Conservation (phyloP, 2,888 invertebrate species). For the Agrenia bidenticulata region DNA sequence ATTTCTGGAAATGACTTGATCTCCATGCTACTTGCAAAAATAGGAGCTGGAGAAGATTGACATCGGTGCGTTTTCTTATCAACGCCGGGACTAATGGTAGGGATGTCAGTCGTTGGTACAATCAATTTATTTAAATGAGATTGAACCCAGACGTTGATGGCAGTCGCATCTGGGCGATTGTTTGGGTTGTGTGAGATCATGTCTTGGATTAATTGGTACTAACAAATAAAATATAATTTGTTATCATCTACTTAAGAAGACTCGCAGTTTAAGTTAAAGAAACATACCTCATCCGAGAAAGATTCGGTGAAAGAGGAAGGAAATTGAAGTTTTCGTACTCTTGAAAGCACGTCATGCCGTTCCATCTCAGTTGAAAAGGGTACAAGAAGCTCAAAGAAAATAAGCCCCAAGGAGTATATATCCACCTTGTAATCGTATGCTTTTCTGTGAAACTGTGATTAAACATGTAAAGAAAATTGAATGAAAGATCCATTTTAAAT, state of each 20-base stretch:
- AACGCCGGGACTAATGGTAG: too few species aligned
- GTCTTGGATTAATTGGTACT: conserved; percentile 71
- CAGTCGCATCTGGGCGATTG: conserved; percentile 63
- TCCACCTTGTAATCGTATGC: conserved; percentile 89
- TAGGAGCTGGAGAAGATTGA: conserved; percentile 3
- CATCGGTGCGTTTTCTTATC: conserved; percentile 3
- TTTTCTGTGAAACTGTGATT: conserved; percentile 65
- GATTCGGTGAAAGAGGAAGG: conserved; percentile 67
- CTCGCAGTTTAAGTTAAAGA: conserved; percentile 35
- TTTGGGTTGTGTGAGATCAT: conserved; percentile 76
- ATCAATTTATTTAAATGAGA: background rate
- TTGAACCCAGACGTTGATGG: conserved; percentile 46
- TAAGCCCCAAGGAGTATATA: conserved; percentile 90
- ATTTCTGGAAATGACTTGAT: background rate
- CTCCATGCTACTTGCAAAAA: background rate
- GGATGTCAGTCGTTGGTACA: too few species aligned
- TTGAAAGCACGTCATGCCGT: conserved; percentile 68
- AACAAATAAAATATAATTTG: conserved; percentile 52
- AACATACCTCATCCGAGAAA: conserved; percentile 74
- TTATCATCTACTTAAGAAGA: conserved; percentile 16
- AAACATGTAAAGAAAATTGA: too few species aligned
- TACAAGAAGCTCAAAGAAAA: conserved; percentile 86
- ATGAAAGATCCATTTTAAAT: too few species aligned
- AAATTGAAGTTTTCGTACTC: conserved; percentile 68
- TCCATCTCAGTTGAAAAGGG: conserved; percentile 92